A percentile compares a stretch with the other conserved stretches of the same genome.
phyloP scores from a whole-genome alignment of 1,140 invertebrate species.

The Nephila pilipes region DNA sequence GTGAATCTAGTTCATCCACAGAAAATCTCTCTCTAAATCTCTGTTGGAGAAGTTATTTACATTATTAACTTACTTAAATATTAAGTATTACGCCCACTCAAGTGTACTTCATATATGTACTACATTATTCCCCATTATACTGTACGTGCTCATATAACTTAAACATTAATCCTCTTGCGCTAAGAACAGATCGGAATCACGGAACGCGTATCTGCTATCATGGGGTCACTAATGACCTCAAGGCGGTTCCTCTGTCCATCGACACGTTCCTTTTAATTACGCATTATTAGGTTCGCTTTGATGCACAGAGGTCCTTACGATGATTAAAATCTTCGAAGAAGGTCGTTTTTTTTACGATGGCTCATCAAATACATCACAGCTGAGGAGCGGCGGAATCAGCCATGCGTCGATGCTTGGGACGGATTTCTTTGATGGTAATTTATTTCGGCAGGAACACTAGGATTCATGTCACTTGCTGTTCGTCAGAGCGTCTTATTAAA shows the following conservation, averaged over 20 bases:
- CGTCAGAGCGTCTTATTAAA: conserved; percentile 26
- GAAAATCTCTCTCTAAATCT: no score
- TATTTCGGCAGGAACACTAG: not conserved
- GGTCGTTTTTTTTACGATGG: not conserved
- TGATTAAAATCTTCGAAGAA: conserved; percentile 27
- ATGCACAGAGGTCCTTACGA: not conserved
- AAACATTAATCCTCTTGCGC: not conserved
- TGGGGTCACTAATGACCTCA: not conserved
- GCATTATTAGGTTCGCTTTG: conserved; percentile 39
- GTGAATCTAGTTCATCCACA: no score
- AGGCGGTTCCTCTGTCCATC: not conserved
- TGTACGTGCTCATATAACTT: not conserved
- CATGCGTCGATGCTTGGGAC: conserved; percentile 8
- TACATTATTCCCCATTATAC: not conserved
- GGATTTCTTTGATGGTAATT: conserved; percentile 18
- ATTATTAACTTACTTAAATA: no score
- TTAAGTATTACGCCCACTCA: not conserved
- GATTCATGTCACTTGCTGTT: not conserved
- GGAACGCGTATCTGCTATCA: not conserved
- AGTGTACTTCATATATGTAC: no score
- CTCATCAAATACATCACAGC: conserved; percentile 40
- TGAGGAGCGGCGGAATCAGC: not conserved
- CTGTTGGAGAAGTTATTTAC: no score
- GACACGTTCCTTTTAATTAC: conserved; percentile 19
- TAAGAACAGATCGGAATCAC: not conserved